Conservation (phyloP, 2,797 vertebrate species). For the Alouatta caraya region DNA sequence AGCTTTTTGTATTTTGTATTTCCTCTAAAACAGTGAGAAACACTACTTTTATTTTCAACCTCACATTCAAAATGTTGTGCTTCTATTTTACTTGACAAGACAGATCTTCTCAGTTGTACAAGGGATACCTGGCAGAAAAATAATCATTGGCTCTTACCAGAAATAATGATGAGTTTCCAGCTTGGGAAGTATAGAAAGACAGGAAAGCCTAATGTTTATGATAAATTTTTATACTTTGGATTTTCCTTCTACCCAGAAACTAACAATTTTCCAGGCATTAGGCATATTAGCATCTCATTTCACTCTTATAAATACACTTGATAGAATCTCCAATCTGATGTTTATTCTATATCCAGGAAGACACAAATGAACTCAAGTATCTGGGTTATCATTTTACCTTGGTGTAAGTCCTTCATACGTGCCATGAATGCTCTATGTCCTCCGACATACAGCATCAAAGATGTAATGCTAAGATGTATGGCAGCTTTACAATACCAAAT, state of each 20-base stretch:
- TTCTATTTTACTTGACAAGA: conserved; percentile 36
- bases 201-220: neutral
- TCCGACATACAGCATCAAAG: neutral
- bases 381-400: neutral
- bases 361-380: neutral
- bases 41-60: neutral
- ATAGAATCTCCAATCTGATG: neutral
- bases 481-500: neutral
- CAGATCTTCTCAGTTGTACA: neutral
- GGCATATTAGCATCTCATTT: neutral
- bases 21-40: conserved; percentile 26
- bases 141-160: neutral
- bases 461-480: neutral
- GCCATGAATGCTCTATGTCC: neutral
- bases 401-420: neutral
- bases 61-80: neutral
- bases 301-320: neutral
- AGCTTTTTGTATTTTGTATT: conserved; percentile 5
- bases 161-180: neutral
- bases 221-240: neutral
- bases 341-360: neutral
- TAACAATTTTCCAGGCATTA: neutral
- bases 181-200: neutral
- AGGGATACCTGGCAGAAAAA: neutral
- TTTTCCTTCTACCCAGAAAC: conserved; percentile 21